A percentile compares a stretch with the other conserved stretches of the same genome.
Evolutionary conservation across 2,888 invertebrate genomes (phyloP).

Genomic region (Drosophila longiperda): DNA sequence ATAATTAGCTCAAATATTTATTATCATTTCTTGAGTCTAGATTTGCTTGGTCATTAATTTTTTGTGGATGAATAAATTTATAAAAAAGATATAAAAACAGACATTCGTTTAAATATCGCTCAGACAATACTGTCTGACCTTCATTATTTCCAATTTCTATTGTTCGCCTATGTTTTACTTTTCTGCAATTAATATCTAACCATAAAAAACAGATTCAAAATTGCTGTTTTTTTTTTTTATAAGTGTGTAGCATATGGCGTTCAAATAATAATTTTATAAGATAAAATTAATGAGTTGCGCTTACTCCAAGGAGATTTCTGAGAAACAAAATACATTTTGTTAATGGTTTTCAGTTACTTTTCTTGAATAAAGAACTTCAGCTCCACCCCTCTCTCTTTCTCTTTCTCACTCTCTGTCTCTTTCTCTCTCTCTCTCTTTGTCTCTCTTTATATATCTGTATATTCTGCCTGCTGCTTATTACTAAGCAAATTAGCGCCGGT

Average conservation of each 20-base stretch:
- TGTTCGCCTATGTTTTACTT: background rate
- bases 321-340: constrained; percentile 45
- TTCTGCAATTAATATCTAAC: constrained; percentile 1
- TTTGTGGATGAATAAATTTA: background rate
- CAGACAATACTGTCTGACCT: background rate
- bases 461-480: constrained; percentile 44
- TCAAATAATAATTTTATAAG: constrained; percentile 26
- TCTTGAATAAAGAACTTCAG: constrained; percentile 6
- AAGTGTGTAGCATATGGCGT: constrained; percentile 36
- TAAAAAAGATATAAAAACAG: background rate
- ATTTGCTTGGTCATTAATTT: background rate
- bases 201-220: constrained; percentile 18
- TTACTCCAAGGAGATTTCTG: constrained; percentile 49
- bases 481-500: constrained; percentile 69
- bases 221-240: constrained; percentile 12
- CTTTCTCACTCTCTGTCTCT: constrained; percentile 2
- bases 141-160: background rate
- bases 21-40: background rate
- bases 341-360: constrained; percentile 44
- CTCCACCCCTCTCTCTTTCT: background rate
- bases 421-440: background rate
- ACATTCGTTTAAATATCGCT: background rate
- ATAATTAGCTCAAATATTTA: background rate
- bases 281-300: constrained; percentile 58
- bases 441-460: background rate